These are phyloP conservation scores for Eueremaeus valkanovi DNA, from an alignment of 2,888 invertebrate species.

Conservation along the genomic window DNA sequence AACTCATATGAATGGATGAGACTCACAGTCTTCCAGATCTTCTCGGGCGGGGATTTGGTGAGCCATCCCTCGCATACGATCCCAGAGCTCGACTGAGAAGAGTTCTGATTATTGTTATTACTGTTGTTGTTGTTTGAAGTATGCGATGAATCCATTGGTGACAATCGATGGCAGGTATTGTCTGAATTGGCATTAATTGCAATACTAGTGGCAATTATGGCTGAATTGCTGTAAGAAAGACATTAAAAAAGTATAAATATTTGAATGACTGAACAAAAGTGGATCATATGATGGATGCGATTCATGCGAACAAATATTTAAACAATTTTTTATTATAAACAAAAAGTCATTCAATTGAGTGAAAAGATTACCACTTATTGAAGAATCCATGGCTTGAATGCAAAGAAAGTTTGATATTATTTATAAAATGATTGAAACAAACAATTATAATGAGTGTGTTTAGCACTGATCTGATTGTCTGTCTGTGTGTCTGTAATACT, in stretches of 20 bases:
- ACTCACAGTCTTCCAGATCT: slow-evolving; percentile 76
- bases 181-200: too few species aligned
- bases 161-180: too few species aligned
- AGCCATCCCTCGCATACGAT: slow-evolving; percentile 75
- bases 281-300: too few species aligned
- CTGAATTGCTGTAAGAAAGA: background rate
- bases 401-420: background rate
- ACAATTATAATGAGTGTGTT: too few species aligned
- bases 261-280: background rate
- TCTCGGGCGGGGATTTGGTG: slow-evolving; percentile 89
- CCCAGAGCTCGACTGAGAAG: background rate
- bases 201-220: background rate
- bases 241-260: background rate
- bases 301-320: background rate
- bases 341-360: background rate
- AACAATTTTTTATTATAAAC: background rate
- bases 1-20: too few species aligned
- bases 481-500: background rate
- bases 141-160: background rate
- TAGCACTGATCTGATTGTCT: too few species aligned
- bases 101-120: background rate
- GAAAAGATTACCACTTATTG: background rate
- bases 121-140: background rate
- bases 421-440: too few species aligned
- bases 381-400: background rate